Conservation (phyloP, 2,888 invertebrate species). For the Xestoiulus laeticollis region DNA sequence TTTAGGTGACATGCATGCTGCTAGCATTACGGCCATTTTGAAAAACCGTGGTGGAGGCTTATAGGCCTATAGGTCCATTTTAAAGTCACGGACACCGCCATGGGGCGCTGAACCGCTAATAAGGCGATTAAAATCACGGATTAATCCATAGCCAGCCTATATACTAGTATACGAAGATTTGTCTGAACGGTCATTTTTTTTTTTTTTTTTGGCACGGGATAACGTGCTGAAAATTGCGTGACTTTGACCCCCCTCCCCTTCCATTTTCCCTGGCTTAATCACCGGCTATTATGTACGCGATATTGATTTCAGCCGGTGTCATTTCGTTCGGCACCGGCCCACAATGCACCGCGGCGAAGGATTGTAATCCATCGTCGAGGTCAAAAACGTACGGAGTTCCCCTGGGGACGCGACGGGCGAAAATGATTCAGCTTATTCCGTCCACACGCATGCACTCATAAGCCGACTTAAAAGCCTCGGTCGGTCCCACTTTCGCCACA, state of each 20-base stretch:
- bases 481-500: no score
- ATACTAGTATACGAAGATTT: background rate
- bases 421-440: conserved; percentile 15
- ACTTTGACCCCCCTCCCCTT: background rate
- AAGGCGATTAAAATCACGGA: background rate
- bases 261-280: background rate
- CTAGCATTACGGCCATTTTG: no score
- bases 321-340: background rate
- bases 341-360: conserved; percentile 17
- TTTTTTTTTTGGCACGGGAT: background rate
- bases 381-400: conserved; percentile 4
- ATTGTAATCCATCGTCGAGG: conserved; percentile 7
- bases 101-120: background rate
- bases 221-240: background rate
- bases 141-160: background rate
- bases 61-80: no score
- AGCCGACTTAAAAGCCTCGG: background rate
- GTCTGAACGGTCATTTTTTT: background rate
- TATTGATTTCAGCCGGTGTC: conserved; percentile 18
- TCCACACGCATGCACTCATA: background rate
- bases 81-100: no score
- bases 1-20: background rate
- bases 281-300: background rate
- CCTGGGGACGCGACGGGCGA: background rate
- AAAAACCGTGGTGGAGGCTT: no score